Conservation (phyloP, 2,888 invertebrate genomes). For the Temnothorax rugatulus region DNA sequence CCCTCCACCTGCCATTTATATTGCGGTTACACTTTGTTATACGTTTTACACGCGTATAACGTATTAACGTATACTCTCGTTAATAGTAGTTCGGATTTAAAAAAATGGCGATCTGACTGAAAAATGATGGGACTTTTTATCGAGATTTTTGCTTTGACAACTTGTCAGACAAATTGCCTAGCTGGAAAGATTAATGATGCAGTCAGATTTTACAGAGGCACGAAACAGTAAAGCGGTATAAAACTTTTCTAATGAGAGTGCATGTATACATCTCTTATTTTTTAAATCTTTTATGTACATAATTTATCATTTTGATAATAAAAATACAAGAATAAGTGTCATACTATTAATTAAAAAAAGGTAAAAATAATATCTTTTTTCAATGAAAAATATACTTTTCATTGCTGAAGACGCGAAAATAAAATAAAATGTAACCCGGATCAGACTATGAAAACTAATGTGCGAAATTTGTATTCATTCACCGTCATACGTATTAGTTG, state of each 20-base stretch:
- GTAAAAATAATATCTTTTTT: background rate
- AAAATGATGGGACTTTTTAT: constrained; percentile 50
- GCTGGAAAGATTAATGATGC: constrained; percentile 45
- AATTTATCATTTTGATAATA: background rate
- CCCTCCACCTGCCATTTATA: background rate
- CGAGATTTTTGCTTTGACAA: constrained; percentile 51
- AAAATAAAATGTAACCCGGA: background rate
- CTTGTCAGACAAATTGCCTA: constrained; percentile 50
- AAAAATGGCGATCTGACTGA: constrained; percentile 35
- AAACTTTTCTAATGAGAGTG: constrained; percentile 8
- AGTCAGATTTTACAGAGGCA: constrained; percentile 21
- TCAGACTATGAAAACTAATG: background rate
- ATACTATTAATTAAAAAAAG: background rate
- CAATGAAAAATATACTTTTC: background rate
- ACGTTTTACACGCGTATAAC: background rate
- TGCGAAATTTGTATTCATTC: background rate
- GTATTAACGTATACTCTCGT: constrained; percentile 25
- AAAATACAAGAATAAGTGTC: background rate
- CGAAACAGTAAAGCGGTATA: constrained; percentile 12
- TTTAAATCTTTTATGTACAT: background rate
- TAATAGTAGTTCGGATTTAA: constrained; percentile 25
- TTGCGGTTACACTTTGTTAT: background rate
- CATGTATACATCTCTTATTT: background rate
- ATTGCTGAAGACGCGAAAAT: background rate
- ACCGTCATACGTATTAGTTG: background rate